Base-by-base conservation (phyloP, 2,888 invertebrate species). In the Eilema depressum region DNA sequence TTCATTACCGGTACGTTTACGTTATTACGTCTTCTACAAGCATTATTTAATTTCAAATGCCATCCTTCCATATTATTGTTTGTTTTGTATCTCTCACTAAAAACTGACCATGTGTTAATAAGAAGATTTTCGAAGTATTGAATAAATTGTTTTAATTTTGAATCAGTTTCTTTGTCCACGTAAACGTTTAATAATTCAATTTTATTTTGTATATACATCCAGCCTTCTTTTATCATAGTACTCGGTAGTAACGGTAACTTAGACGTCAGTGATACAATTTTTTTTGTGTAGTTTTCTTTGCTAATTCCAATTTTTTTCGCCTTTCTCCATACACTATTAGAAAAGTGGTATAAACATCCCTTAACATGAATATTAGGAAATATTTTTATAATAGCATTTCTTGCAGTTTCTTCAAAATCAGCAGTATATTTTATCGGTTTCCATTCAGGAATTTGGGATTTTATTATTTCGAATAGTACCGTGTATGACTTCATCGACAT, bases 21-120 rank as follows among this genome's bases (percentile, higher is more conserved):
- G 28, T 28, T 28, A 28, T 2, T 28, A 28, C n/a, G n/a, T 56
- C 53, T 57, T 66, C 56, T 66, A 56, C 37, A 17, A 59, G 66
- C 57, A 66, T 66, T 47, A n/a, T 28, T 56, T n/a, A 56, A 56
- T 23, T 56, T 56, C n/a, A 56, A 56, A 56, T 56, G 53, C 53
- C 53, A 56, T 23, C 53, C 53, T 23, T 56, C 53, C 53, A 56
- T n/a, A 56, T 56, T 56, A 23, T 56, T 56, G n/a, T 56, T n/a
- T 56, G 53, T 56, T 14, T 23, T 20, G n/a, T 56, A n/a, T 20
- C 53, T 56, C n/a, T 56, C 53, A n/a, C 53, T n/a, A 56, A 56
- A 56, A 56, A 56, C n/a, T n/a, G 53, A 56, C 53, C 53, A 56
- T 56, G 53, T n/a, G 53, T n/a, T n/a, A 56, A 56, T n/a, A 56